Percentiles rank a stretch among this genome's conserved stretches.
phyloP scores from a whole-genome alignment of 2,888 invertebrate species.

The Caenorhabditis zanzibari region DNA sequence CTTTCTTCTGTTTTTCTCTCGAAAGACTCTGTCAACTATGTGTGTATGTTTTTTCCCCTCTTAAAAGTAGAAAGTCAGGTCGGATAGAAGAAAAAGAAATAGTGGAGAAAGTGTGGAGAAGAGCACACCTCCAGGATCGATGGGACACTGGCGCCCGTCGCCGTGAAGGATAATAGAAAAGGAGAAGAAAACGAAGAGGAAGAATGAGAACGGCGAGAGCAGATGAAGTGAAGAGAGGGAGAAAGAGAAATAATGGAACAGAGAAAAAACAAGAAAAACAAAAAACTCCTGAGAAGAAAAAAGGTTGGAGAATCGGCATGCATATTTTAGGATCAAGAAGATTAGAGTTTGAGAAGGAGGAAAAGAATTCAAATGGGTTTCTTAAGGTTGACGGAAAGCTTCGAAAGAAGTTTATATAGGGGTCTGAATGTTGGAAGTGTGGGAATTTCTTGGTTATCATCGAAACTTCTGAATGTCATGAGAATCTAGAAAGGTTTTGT shows the following conservation, averaged over 20 bases:
- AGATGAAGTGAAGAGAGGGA: slow-evolving; percentile 3
- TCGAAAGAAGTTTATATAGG: no score
- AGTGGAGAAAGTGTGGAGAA: slow-evolving; percentile 6
- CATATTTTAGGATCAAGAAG: slow-evolving; percentile 22
- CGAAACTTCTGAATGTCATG: no score
- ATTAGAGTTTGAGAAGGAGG: slow-evolving; percentile 9
- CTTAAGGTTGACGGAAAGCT: no score
- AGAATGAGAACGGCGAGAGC: slow-evolving; percentile 24
- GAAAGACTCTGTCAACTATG: slow-evolving; percentile 9
- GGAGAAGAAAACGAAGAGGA: slow-evolving; percentile 15
- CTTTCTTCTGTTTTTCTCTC: slow-evolving; percentile 2
- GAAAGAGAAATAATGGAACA: slow-evolving; percentile 26
- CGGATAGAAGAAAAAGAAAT: slow-evolving; percentile 4
- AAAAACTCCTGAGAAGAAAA: slow-evolving; percentile 3
- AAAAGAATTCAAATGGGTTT: not conserved
- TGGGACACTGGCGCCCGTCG: slow-evolving; percentile 31
- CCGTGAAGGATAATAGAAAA: slow-evolving; percentile 33
- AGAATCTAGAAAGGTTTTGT: no score
- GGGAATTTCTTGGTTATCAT: no score
- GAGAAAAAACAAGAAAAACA: slow-evolving; percentile 12
- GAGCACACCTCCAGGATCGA: slow-evolving; percentile 41
- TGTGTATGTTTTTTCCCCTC: slow-evolving; percentile 27
- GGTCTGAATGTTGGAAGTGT: no score
- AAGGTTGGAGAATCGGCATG: not conserved
- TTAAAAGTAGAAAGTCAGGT: slow-evolving; percentile 42